Conservation (phyloP, 2,113 vertebrate species). For the Phalacrocorax carbo region DNA sequence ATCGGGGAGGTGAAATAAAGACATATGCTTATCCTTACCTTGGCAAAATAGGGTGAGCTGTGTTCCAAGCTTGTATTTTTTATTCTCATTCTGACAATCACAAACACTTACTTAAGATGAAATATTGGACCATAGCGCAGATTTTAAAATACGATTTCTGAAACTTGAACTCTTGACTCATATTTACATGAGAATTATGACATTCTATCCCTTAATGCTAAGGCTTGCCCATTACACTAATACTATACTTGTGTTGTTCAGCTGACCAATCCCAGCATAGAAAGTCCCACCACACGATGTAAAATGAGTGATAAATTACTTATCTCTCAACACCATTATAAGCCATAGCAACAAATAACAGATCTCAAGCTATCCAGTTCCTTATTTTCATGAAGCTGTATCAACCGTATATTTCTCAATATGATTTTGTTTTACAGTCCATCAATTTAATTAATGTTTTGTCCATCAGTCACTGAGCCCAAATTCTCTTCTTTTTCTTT, state of each 20-base stretch:
- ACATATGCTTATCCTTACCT: constrained; percentile 21
- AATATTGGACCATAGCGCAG: not conserved
- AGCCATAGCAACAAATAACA: constrained; percentile 9
- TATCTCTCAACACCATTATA: constrained; percentile 9
- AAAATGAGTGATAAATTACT: constrained; percentile 29
- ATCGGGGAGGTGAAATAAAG: constrained; percentile 11
- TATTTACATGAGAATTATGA: constrained; percentile 31
- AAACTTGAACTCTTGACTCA: constrained; percentile 41
- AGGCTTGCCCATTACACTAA: not conserved
- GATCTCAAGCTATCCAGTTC: not conserved
- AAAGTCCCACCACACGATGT: not conserved
- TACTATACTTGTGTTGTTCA: not conserved
- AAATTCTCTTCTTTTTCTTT: not conserved
- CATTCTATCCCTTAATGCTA: constrained; percentile 14
- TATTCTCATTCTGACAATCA: constrained; percentile 57
- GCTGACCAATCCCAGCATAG: not conserved
- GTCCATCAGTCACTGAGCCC: not conserved
- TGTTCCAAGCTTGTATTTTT: constrained; percentile 49
- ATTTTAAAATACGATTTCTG: constrained; percentile 29
- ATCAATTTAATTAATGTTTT: not conserved
- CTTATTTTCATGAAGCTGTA: not conserved
- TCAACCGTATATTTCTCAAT: not conserved
- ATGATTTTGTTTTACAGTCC: constrained; percentile 19
- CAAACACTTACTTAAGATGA: constrained; percentile 57
- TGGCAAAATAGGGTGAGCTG: constrained; percentile 39